Percentiles rank a stretch among this genome's conserved stretches.
These are phyloP conservation scores for Junonia oenone DNA, from an alignment of 2,888 invertebrate genomes.

Conservation along the genomic window DNA sequence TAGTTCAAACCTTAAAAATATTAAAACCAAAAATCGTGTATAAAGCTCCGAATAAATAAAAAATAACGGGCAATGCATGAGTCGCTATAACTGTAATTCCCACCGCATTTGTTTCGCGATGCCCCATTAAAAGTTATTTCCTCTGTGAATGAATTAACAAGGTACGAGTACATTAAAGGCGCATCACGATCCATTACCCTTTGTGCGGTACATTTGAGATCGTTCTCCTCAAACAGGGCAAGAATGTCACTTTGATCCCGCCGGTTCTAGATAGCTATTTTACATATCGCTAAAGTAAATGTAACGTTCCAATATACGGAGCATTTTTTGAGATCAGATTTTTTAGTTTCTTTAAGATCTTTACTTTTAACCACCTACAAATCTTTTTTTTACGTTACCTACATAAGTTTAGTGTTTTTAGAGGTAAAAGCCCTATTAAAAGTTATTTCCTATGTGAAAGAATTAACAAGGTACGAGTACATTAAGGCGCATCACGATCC, in stretches of 20 bases:
- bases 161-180: conserved; percentile 15
- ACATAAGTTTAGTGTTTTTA: too few relatives aligned
- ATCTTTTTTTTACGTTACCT: too few relatives aligned
- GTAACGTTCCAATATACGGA: too few relatives aligned
- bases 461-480: conserved; percentile 11
- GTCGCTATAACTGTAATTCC: not conserved
- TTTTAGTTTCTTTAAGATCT: too few relatives aligned
- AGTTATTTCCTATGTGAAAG: conserved; percentile 7
- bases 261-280: not conserved
- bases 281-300: too few relatives aligned
- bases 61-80: not conserved
- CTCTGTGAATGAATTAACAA: conserved; percentile 11
- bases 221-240: conserved; percentile 5
- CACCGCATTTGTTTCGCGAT: not conserved
- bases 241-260: not conserved
- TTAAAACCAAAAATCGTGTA: too few relatives aligned
- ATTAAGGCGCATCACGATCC: conserved; percentile 19
- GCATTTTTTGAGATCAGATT: too few relatives aligned
- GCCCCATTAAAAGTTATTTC: conserved; percentile 9
- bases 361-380: too few relatives aligned
- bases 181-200: conserved; percentile 22
- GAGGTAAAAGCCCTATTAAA: too few relatives aligned
- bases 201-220: conserved; percentile 28
- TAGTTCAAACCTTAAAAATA: too few relatives aligned
- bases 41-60: not conserved